Conservation (phyloP, 2,888 invertebrate species). For the Callinectes sapidus region DNA sequence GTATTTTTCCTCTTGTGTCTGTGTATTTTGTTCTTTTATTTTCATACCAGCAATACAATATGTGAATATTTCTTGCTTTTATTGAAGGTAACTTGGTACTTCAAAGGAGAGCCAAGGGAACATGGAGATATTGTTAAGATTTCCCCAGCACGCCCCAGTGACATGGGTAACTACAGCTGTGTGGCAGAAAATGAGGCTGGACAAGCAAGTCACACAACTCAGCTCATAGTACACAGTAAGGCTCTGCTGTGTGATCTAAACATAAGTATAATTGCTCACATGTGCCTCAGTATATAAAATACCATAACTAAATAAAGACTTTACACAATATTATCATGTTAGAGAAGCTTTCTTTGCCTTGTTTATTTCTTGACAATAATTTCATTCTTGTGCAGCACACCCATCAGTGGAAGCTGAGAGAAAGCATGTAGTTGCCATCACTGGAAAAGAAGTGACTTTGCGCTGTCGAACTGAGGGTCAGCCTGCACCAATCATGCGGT, state of each 20-base stretch:
- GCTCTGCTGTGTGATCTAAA: not conserved
- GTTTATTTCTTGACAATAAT: not conserved
- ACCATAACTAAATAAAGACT: not conserved
- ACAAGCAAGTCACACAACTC: slow-evolving; percentile 68
- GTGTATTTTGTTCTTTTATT: not conserved
- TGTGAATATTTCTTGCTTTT: not conserved
- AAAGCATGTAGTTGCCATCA: slow-evolving; percentile 75
- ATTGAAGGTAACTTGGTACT: slow-evolving; percentile 60
- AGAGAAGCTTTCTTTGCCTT: not conserved
- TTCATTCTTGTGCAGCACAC: slow-evolving; percentile 75
- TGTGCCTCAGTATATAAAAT: not conserved
- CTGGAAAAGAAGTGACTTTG: slow-evolving; percentile 79
- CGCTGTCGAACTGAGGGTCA: slow-evolving; percentile 78
- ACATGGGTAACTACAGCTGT: slow-evolving; percentile 75
- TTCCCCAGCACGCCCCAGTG: slow-evolving; percentile 44
- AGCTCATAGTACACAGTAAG: slow-evolving; percentile 66
- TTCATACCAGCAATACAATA: not conserved
- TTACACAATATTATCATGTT: too few relatives aligned
- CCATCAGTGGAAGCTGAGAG: slow-evolving; percentile 75
- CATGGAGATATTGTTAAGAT: slow-evolving; percentile 49
- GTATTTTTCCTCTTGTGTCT: not conserved
- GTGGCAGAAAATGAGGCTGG: slow-evolving; percentile 75
- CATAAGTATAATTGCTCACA: not conserved
- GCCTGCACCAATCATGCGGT: slow-evolving; percentile 78
- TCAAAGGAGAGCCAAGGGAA: slow-evolving; percentile 39